Evolutionary conservation across 2,797 vertebrate species (phyloP).

Genomic region (Chrysolophus pictus): DNA sequence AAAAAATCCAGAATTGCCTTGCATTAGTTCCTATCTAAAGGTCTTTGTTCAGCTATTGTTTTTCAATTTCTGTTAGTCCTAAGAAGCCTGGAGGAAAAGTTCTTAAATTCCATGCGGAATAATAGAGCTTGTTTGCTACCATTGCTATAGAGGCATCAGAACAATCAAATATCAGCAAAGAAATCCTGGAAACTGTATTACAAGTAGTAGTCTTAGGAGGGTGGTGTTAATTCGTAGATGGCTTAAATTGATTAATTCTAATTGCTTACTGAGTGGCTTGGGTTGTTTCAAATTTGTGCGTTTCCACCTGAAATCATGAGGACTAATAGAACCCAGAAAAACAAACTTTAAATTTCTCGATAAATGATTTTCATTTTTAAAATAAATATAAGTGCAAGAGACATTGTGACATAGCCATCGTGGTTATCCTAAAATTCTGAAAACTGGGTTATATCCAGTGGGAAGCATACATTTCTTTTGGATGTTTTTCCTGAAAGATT

Average conservation of each 20-base stretch:
- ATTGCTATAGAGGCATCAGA: not conserved
- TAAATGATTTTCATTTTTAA: not conserved
- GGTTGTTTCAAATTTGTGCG: not conserved
- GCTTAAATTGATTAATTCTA: not conserved
- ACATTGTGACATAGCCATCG: accelerated
- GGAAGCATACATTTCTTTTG: not conserved
- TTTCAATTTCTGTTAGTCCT: not conserved
- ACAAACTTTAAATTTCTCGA: not conserved
- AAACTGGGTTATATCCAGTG: not conserved
- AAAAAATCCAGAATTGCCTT: not conserved
- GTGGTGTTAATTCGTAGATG: not conserved
- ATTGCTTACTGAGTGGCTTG: not conserved
- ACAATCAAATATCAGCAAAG: not conserved
- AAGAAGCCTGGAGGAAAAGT: not conserved
- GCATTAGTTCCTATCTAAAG: not conserved
- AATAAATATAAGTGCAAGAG: not conserved
- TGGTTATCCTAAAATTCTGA: not conserved
- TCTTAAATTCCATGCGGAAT: not conserved
- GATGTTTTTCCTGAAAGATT: not conserved
- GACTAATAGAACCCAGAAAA: not conserved
- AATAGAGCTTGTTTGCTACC: not conserved
- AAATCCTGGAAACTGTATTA: not conserved
- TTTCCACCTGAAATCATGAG: not conserved
- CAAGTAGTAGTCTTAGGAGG: not conserved
- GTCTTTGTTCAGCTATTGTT: not conserved